Evolutionary conservation across 2,888 invertebrate genomes (phyloP), one percentile per base, ranked within the genome.

Genomic region (Diaprepes abbreviatus): DNA sequence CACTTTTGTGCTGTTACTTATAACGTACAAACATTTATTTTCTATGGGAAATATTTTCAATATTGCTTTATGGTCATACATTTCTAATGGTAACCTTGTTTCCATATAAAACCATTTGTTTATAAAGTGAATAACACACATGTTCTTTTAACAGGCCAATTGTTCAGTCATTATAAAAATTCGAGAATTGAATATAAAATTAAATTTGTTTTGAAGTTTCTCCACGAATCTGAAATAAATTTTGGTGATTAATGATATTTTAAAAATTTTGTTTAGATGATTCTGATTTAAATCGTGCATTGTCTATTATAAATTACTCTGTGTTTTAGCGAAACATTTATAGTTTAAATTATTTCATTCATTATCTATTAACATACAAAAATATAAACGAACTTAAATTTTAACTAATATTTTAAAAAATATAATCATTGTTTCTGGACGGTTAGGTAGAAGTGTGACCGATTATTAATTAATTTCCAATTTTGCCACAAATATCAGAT

Each of bases 1-100:
- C 69, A 60, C 71, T 71, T 70, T 71, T 75, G 78, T 80, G 76
- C 81, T 77, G 81, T 81, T 81, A 81, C 75, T 76, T 79, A 79
- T 79, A 78, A 78, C 78, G 76, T 77, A 75, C 75, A 75, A 75
- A 75, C 74, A 77, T 76, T 76, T 74, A 78, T 79, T 79, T 77
- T 78, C 78, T 64, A 79, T 80, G 79, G 79, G 79, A 80, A 79
- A 75, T 74, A 73, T 69, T 75, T 45, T 76, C 74, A 52, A 74
- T 70, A 74, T 76, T 73, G 73, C 72, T 67, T 60, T 70, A 66
- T 58, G 50, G 59, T 66, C 48, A 58, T 58, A 66, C 55, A 55
- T 64, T 64, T 64, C 33, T 64, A 64, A 64, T 64, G 45, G 38
- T 19, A 28, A 14, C 40, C 10, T 54, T 17, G 40, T 64, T 58